Conservation (phyloP, 1,140 invertebrate genomes). For the Apis laboriosa region DNA sequence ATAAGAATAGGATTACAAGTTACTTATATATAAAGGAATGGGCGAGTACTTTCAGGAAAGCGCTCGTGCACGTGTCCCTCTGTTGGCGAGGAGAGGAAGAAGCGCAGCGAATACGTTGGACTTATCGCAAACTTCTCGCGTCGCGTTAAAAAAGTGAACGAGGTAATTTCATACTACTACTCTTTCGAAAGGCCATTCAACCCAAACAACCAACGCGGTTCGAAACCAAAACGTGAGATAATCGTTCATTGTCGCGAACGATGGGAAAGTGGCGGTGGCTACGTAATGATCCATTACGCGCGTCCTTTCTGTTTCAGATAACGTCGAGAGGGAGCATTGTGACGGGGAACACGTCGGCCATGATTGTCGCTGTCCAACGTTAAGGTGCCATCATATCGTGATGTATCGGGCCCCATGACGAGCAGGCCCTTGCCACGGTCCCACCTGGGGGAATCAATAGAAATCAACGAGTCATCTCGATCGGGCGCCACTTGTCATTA, state of each 20-base stretch:
- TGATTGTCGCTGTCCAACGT: slow-evolving; percentile 61
- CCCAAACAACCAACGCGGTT: not conserved
- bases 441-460: slow-evolving; percentile 74
- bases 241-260: slow-evolving; percentile 39
- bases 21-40: no score
- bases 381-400: slow-evolving; percentile 51
- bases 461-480: slow-evolving; percentile 78
- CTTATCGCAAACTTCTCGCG: no score
- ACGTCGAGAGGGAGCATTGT: slow-evolving; percentile 58
- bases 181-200: not conserved
- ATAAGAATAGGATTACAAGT: no score
- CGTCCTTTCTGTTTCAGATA: slow-evolving; percentile 54
- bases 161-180: not conserved
- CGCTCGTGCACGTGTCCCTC: no score
- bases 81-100: no score
- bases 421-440: slow-evolving; percentile 55
- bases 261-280: slow-evolving; percentile 55
- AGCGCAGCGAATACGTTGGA: no score
- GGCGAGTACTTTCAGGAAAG: no score
- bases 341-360: slow-evolving; percentile 39
- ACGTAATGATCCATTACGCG: slow-evolving; percentile 55
- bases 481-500: slow-evolving; percentile 80
- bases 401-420: slow-evolving; percentile 25
- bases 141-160: not conserved
- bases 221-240: slow-evolving; percentile 10